Evolutionary conservation across 1,140 invertebrate genomes (phyloP).

Genomic region (Artemia franciscana): DNA sequence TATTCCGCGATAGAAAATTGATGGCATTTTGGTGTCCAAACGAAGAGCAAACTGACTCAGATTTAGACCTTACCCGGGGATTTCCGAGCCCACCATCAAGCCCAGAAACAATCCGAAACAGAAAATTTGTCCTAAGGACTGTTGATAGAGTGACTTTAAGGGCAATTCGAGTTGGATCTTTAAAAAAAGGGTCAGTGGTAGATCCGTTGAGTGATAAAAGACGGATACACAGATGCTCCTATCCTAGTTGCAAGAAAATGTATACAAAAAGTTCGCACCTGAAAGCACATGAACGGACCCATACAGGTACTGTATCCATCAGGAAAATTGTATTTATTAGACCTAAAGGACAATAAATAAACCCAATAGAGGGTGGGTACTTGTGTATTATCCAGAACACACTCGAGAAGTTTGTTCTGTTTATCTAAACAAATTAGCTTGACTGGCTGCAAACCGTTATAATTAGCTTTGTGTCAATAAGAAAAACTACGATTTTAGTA

Average conservation of each 20-base stretch:
- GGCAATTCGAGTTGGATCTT: constrained; percentile 18
- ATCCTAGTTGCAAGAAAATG: constrained; percentile 83
- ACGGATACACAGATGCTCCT: constrained; percentile 81
- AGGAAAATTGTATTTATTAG: too few relatives aligned
- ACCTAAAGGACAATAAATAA: too few relatives aligned
- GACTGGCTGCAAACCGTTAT: too few relatives aligned
- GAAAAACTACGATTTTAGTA: too few relatives aligned
- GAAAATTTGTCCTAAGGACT: constrained; percentile 13
- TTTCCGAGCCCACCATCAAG: constrained; percentile 41
- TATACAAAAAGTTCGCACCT: constrained; percentile 95
- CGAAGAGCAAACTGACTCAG: neutral
- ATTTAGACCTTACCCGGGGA: constrained; percentile 4
- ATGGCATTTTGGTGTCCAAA: neutral
- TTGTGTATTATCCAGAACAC: too few relatives aligned
- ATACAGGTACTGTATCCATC: too few relatives aligned
- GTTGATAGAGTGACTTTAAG: constrained; percentile 20
- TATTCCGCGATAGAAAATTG: neutral
- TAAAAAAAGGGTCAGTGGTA: constrained; percentile 16
- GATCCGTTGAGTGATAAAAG: constrained; percentile 18
- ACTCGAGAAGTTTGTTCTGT: too few relatives aligned
- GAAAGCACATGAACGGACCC: constrained; percentile 85
- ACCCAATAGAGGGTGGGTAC: too few relatives aligned
- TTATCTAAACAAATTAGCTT: too few relatives aligned
- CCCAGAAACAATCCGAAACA: constrained; percentile 34
- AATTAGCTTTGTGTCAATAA: too few relatives aligned